Conservation (phyloP, 1,140 invertebrate genomes). For the Drosophila asahinai region DNA sequence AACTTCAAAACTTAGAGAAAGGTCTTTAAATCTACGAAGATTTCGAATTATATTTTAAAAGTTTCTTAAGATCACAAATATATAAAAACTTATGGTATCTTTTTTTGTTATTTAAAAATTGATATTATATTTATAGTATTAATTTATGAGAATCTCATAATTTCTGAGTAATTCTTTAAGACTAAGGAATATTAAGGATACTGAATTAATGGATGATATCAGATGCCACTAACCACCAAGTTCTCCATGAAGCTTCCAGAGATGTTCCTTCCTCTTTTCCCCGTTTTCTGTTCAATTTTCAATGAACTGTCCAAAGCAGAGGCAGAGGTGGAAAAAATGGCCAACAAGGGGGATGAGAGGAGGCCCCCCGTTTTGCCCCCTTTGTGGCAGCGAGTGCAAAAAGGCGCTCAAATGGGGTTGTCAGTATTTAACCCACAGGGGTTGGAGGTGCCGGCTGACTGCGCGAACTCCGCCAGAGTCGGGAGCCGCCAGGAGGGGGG, state of each 20-base stretch:
- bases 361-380: slow-evolving; percentile 30
- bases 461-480: slow-evolving; percentile 76
- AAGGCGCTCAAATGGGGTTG: slow-evolving; percentile 85
- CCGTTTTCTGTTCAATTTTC: slow-evolving; percentile 50
- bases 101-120: too few species aligned
- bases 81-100: too few species aligned
- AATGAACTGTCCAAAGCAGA: slow-evolving; percentile 69
- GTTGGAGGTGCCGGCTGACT: slow-evolving; percentile 82
- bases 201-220: not conserved
- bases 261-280: not conserved
- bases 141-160: not conserved
- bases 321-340: slow-evolving; percentile 28
- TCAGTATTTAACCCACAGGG: slow-evolving; percentile 85
- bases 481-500: slow-evolving; percentile 8
- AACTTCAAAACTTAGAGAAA: too few species aligned
- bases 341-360: slow-evolving; percentile 34
- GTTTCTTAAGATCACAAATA: too few species aligned
- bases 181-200: too few species aligned
- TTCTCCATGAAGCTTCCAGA: not conserved
- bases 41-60: too few species aligned
- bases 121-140: too few species aligned
- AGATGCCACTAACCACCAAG: not conserved
- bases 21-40: too few species aligned
- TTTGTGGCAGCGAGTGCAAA: slow-evolving; percentile 75
- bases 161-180: not conserved